These are phyloP conservation scores for Pagrus major DNA, from an alignment of 2,113 vertebrate species.

Conservation along the genomic window DNA sequence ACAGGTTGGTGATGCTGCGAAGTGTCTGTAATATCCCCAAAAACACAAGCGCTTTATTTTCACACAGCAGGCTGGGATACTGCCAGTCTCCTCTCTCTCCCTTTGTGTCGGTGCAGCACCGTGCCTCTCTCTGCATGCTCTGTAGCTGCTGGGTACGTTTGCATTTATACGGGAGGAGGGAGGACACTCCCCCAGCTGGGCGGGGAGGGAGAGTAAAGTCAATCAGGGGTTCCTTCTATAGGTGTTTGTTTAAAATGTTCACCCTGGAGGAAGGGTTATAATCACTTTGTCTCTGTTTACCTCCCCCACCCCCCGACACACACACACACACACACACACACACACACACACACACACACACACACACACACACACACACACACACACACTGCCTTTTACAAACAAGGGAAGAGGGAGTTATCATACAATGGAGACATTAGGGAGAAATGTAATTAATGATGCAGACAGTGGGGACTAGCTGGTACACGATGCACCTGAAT, in stretches of 20 bases:
- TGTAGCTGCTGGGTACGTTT: constrained; percentile 63
- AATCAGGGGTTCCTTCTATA: constrained; percentile 77
- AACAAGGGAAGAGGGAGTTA: background rate
- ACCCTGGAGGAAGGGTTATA: constrained; percentile 61
- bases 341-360: constrained; percentile 7
- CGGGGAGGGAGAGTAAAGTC: constrained; percentile 58
- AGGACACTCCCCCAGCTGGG: constrained; percentile 72
- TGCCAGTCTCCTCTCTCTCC: background rate
- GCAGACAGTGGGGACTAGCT: background rate
- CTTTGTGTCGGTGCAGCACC: constrained; percentile 31
- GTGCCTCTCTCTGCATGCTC: constrained; percentile 3
- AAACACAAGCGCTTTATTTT: constrained; percentile 15
- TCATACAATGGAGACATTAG: constrained; percentile 59
- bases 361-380: constrained; percentile 3
- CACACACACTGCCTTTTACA: constrained; percentile 13
- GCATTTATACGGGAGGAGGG: constrained; percentile 84
- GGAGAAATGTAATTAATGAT: constrained; percentile 43
- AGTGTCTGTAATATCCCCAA: background rate
- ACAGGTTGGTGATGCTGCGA: background rate
- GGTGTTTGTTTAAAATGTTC: constrained; percentile 82
- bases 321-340: constrained; percentile 3
- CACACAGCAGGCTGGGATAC: background rate
- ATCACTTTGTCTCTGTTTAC: constrained; percentile 53
- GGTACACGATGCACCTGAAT: background rate
- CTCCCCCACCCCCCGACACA: background rate